Evolutionary conservation across 2,797 vertebrate genomes (phyloP).

Genomic region (Pelochelys cantorii): DNA sequence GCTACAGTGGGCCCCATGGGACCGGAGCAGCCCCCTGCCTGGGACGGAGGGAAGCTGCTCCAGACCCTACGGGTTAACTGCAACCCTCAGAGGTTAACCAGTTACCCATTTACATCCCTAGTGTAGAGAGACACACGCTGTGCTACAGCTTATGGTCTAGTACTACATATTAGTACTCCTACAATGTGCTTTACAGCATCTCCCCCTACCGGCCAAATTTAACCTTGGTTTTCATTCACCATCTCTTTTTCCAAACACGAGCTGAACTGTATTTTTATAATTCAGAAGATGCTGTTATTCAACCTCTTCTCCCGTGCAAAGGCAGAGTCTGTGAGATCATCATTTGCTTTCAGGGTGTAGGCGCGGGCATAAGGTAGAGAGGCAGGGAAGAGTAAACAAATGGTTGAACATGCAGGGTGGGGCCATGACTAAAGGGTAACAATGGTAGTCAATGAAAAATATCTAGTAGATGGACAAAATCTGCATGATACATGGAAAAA

Average conservation of each 20-base stretch:
- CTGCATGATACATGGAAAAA: background rate
- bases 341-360: background rate
- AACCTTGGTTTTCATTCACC: background rate
- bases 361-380: rapidly evolving
- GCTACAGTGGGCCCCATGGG: too few species aligned
- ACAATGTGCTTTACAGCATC: slow-evolving; percentile 46
- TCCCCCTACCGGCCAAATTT: slow-evolving; percentile 64
- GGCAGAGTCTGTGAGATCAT: rapidly evolving
- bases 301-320: background rate
- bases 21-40: too few species aligned
- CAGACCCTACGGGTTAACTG: too few species aligned
- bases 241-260: background rate
- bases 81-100: too few species aligned
- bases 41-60: too few species aligned
- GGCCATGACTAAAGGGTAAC: background rate
- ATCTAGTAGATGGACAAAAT: background rate
- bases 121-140: background rate
- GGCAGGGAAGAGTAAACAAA: background rate
- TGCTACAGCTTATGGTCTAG: background rate
- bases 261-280: background rate
- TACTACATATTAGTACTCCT: too few species aligned
- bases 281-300: background rate
- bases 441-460: background rate
- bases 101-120: too few species aligned
- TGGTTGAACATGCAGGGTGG: rapidly evolving